A percentile compares a stretch with the other conserved stretches of the same genome.
Evolutionary conservation across 2,888 invertebrate species (phyloP).

Genomic region (Lomographa bimaculata): DNA sequence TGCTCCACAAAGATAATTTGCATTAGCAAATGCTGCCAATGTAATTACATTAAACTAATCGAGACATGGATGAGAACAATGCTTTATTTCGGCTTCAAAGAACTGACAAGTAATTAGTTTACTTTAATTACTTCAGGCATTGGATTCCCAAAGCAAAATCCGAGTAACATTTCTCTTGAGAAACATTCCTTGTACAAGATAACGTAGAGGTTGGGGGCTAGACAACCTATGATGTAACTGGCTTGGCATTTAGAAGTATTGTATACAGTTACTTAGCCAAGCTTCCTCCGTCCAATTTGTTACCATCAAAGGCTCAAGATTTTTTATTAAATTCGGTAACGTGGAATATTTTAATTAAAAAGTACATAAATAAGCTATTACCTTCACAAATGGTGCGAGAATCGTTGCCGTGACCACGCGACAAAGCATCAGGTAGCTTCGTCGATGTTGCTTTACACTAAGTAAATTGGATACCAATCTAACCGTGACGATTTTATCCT

Average conservation of each 20-base stretch:
- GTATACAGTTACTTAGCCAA: conserved; percentile 33
- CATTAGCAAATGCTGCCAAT: too few species aligned
- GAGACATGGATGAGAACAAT: too few species aligned
- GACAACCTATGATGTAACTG: conserved; percentile 27
- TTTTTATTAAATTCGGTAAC: conserved; percentile 52
- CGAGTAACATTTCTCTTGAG: conserved; percentile 23
- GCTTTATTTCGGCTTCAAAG: too few species aligned
- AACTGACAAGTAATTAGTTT: conserved; percentile 14
- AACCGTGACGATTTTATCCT: conserved; percentile 69
- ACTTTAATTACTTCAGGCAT: conserved; percentile 14
- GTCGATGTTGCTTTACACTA: conserved; percentile 54
- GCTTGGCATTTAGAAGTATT: conserved; percentile 36
- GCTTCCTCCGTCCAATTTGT: conserved; percentile 51
- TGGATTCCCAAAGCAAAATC: conserved; percentile 12
- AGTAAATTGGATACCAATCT: conserved; percentile 76
- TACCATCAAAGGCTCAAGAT: conserved; percentile 49
- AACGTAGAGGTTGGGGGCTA: conserved; percentile 24
- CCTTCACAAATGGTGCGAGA: conserved; percentile 50
- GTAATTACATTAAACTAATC: too few species aligned
- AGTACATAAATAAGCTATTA: conserved; percentile 71
- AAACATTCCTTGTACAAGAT: conserved; percentile 23
- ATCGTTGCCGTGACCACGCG: conserved; percentile 63
- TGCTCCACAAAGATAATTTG: too few species aligned
- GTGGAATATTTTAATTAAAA: conserved; percentile 70
- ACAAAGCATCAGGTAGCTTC: conserved; percentile 63